phyloP scores from a whole-genome alignment of 2,113 vertebrate genomes.

The Ceyx margarethae region DNA sequence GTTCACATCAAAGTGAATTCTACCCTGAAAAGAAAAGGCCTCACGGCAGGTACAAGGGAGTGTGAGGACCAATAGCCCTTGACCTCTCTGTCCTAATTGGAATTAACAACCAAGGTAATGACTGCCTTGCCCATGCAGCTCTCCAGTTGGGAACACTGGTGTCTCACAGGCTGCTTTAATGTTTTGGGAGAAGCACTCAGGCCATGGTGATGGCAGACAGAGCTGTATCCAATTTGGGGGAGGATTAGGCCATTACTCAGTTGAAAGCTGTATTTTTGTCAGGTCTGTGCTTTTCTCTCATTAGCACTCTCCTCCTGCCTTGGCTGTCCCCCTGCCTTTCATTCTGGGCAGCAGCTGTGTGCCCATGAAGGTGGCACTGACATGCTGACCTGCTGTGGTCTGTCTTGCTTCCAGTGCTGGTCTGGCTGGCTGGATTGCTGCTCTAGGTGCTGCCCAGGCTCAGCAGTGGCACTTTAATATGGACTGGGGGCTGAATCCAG shows the following conservation, averaged over 20 bases:
- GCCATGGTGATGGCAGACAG: neutral
- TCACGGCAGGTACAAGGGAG: neutral
- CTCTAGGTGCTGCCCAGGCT: neutral
- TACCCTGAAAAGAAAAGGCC: neutral
- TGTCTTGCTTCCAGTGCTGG: neutral
- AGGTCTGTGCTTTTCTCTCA: neutral
- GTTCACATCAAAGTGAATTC: neutral
- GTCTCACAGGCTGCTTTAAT: neutral
- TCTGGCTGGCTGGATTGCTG: neutral
- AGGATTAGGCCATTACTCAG: neutral
- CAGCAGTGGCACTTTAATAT: neutral
- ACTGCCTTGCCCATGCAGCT: neutral
- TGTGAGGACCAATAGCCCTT: neutral
- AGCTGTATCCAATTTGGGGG: neutral
- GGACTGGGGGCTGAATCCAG: neutral
- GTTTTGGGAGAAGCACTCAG: neutral
- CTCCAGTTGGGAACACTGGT: neutral
- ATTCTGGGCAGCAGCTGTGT: neutral
- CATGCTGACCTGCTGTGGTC: neutral
- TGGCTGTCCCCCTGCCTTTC: no score
- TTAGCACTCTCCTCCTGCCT: neutral
- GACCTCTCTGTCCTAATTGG: neutral
- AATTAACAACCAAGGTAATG: neutral
- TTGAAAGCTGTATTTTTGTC: neutral
- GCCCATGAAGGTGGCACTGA: neutral